phyloP scores from a whole-genome alignment of 2,113 vertebrate species.

The Copsychus sechellarum region DNA sequence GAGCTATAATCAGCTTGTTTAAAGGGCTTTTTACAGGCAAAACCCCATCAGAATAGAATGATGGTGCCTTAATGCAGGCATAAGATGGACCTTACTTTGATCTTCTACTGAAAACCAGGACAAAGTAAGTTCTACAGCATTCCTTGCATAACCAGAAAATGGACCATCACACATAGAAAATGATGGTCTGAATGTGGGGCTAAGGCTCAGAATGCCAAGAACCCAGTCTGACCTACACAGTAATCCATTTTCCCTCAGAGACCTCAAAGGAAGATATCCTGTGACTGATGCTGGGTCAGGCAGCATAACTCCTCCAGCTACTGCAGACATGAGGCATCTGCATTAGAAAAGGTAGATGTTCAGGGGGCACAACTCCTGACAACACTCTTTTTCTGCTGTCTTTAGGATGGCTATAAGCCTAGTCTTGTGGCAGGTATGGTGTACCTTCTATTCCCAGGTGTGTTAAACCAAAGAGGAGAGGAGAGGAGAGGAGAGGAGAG shows the following conservation, averaged over 20 bases:
- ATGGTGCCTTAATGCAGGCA: background rate
- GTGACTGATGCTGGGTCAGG: background rate
- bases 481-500: too few relatives aligned
- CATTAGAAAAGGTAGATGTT: background rate
- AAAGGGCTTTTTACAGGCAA: background rate
- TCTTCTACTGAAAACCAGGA: background rate
- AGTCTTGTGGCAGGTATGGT: background rate
- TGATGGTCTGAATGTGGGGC: background rate
- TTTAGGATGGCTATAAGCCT: background rate
- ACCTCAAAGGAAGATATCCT: background rate
- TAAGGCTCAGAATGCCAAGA: background rate
- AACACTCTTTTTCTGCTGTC: background rate
- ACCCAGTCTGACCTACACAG: background rate
- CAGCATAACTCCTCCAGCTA: background rate
- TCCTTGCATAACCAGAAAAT: background rate
- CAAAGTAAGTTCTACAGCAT: background rate
- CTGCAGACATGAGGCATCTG: background rate
- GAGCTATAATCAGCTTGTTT: background rate
- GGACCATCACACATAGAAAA: background rate
- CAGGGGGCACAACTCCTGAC: background rate
- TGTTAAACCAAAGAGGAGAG: background rate
- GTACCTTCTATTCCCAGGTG: background rate
- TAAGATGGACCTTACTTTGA: background rate
- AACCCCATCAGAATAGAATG: background rate
- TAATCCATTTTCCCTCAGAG: background rate